Evolutionary conservation across 2,797 vertebrate species (phyloP).

Genomic region (Ctenosaura bakeri): DNA sequence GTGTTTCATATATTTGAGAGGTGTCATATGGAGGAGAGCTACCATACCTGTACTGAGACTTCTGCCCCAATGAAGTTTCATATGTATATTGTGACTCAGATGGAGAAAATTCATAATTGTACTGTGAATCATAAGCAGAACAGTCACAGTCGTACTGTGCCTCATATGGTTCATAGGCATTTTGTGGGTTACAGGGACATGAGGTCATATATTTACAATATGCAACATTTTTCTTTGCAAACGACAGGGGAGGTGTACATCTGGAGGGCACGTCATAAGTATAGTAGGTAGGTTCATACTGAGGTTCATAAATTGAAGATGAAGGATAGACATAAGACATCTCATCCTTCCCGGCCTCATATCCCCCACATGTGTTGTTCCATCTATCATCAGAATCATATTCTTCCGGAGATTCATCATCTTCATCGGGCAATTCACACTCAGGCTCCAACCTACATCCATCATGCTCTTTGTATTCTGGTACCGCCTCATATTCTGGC

Average conservation of each 20-base stretch:
- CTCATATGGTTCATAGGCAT: constrained; percentile 1
- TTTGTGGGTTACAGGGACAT: not conserved
- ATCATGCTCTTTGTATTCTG: constrained; percentile 20
- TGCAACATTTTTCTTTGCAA: not conserved
- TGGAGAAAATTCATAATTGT: constrained; percentile 22
- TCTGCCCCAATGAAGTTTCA: not conserved
- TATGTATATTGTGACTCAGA: constrained; percentile 22
- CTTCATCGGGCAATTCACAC: constrained; percentile 15
- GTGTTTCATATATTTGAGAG: constrained; percentile 13
- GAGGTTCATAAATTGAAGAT: constrained; percentile 16
- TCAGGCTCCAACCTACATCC: not conserved
- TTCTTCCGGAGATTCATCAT: constrained; percentile 22
- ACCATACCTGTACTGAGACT: not conserved
- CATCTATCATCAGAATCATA: constrained; percentile 25
- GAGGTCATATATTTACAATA: constrained; percentile 15
- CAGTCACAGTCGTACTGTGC: not conserved
- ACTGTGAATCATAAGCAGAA: constrained; percentile 18
- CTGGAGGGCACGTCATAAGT: not conserved
- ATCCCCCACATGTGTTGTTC: constrained; percentile 12
- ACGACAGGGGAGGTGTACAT: not conserved
- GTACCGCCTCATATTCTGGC: not conserved
- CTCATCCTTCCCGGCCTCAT: constrained; percentile 15
- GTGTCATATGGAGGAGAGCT: not conserved
- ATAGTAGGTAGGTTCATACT: not conserved
- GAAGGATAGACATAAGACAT: constrained; percentile 9